Evolutionary conservation across 2,888 invertebrate species (phyloP), one percentile per base, ranked within the genome.

Genomic region (Timandra comae): DNA sequence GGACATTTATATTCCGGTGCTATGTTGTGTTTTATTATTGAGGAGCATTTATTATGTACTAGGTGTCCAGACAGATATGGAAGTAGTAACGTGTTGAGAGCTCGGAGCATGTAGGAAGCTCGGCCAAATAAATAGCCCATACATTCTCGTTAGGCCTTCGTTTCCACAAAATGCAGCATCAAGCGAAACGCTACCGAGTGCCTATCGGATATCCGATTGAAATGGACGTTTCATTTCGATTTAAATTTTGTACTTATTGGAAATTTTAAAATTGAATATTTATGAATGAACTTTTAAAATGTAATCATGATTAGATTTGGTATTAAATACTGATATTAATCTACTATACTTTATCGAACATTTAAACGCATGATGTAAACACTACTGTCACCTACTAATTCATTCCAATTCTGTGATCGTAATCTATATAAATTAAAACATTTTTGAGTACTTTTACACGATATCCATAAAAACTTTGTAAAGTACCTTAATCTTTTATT

Each of bases 71-170:
- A 54, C 53, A 53, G 57, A 63, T 59, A 63, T 61, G 57, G 62
- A 63, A 62, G 59, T 62, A 49, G 60, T 59, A 62, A 67, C 64
- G 64, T 62, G 66, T 55, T 48, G 47, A 56, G 47, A 49, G 50
- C 49, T 51, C 51, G 52, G 36, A 49, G 61, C 69, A 70, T 71
- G 70, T 73, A 65, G 52, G 48, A 51, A 65, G 52, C 62, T 57
- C 50, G 48, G 47, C 53, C 52, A 64, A 68, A 72, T 65, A 70
- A 71, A 71, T 68, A 68, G 66, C 59, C 64, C 56, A 71, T 72
- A 65, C 52, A 60, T 74, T 69, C 63, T 71, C 47, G 62, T 68
- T 67, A 66, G 58, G 50, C 49, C 51, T 52, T 48, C 43, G 56
- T 53, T 61, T 52, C 45, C 43, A 49, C 52, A 62, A 63, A 63